Evolutionary conservation across 2,113 vertebrate species (phyloP).

Genomic region (Alligator mississippiensis): DNA sequence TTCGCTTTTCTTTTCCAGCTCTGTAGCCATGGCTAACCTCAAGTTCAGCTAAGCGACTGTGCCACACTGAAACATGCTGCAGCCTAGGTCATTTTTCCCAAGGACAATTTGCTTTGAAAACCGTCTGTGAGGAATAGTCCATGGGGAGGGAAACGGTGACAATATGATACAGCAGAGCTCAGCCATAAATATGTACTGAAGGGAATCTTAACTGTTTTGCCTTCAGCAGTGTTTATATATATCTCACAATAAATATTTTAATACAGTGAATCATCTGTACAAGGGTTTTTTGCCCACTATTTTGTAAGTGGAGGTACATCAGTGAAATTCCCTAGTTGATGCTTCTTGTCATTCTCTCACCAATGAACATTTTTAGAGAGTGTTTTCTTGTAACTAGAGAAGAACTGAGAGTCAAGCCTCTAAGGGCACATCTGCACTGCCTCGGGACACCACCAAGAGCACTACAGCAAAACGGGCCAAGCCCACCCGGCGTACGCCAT

Average conservation of each 20-base stretch:
- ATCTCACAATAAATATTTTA: slow-evolving; percentile 15
- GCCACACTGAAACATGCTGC: neutral
- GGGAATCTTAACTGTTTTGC: neutral
- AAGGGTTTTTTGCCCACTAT: neutral
- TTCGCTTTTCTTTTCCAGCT: neutral
- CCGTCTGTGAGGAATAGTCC: neutral
- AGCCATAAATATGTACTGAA: slow-evolving; percentile 7
- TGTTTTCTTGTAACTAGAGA: neutral
- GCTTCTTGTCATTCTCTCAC: neutral
- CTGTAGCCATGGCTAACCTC: neutral
- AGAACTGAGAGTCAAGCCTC: no score
- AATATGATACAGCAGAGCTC: neutral
- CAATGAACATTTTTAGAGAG: neutral
- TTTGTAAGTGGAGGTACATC: neutral
- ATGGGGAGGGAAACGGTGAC: neutral
- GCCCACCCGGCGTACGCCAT: no score
- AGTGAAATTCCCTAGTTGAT: neutral
- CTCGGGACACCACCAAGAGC: no score
- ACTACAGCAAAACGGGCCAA: no score
- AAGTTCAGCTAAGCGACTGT: neutral
- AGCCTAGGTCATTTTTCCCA: neutral
- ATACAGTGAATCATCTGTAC: neutral
- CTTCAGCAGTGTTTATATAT: neutral
- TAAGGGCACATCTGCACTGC: no score
- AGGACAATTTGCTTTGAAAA: neutral